These are phyloP conservation scores for Osmerus eperlanus DNA, from an alignment of 2,113 vertebrate genomes.

Conservation along the genomic window DNA sequence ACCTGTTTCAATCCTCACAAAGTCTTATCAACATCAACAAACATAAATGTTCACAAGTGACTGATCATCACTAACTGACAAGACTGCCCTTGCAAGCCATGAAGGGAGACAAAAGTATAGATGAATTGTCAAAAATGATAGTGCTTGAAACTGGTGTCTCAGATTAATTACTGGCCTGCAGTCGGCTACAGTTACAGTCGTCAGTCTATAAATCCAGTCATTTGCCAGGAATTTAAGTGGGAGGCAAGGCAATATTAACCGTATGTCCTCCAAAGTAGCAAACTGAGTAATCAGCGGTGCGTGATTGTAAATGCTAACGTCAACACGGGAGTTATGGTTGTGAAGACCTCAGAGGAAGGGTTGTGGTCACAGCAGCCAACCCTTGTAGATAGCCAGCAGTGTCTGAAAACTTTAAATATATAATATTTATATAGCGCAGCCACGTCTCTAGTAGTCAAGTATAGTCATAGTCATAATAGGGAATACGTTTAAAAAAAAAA, in stretches of 20 bases:
- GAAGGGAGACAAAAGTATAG: too few relatives aligned
- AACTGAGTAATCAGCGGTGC: slow-evolving; percentile 50
- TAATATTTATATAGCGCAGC: not conserved
- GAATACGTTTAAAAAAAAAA: not conserved
- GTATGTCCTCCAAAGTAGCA: slow-evolving; percentile 54
- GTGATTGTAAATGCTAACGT: slow-evolving; percentile 64
- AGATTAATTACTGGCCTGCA: slow-evolving; percentile 54
- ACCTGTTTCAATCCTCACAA: too few relatives aligned
- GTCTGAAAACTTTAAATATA: too few relatives aligned
- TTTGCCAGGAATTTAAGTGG: slow-evolving; percentile 58
- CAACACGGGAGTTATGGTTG: slow-evolving; percentile 46
- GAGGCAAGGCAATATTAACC: slow-evolving; percentile 58
- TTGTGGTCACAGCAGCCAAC: too few relatives aligned
- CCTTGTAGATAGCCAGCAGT: too few relatives aligned
- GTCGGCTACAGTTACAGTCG: slow-evolving; percentile 39
- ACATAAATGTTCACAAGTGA: too few relatives aligned
- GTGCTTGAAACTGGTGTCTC: slow-evolving; percentile 15
- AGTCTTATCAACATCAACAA: too few relatives aligned
- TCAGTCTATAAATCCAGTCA: slow-evolving; percentile 60
- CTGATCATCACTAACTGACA: too few relatives aligned
- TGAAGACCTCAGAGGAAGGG: too few relatives aligned
- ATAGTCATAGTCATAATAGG: not conserved
- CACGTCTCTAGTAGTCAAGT: not conserved
- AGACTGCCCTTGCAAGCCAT: too few relatives aligned
- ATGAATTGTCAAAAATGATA: too few relatives aligned